Percentiles rank a stretch among this genome's conserved stretches.
phyloP scores from a whole-genome alignment of 2,113 vertebrate genomes.

The Picathartes gymnocephalus region DNA sequence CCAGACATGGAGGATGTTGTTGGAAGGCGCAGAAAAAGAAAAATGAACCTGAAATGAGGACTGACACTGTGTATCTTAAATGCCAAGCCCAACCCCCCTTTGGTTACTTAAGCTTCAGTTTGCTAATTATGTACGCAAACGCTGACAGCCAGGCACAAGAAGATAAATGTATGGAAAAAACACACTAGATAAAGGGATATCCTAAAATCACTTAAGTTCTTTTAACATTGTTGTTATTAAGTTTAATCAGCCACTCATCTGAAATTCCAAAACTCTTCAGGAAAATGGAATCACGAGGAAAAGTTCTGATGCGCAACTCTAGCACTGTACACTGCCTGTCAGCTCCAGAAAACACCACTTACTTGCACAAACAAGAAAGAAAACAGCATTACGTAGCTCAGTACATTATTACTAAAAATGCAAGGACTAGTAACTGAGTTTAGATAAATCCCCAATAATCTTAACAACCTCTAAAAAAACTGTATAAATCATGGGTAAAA shows the following conservation, averaged over 20 bases:
- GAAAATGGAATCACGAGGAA: neutral
- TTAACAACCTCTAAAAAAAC: neutral
- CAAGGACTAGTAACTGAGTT: neutral
- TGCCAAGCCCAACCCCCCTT: neutral
- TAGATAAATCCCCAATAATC: neutral
- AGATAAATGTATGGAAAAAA: neutral
- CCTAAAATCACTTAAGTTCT: neutral
- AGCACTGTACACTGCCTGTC: neutral
- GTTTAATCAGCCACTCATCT: neutral
- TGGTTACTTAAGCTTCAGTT: neutral
- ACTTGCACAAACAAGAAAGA: neutral
- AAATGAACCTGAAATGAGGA: slow-evolving; percentile 31
- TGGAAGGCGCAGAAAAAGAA: slow-evolving; percentile 46
- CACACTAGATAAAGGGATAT: neutral
- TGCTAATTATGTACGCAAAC: neutral
- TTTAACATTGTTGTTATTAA: neutral
- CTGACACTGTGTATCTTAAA: neutral
- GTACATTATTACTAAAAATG: neutral
- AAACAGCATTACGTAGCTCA: neutral
- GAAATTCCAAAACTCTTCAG: neutral
- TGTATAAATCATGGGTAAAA: neutral
- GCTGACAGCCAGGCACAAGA: neutral
- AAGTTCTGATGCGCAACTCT: neutral
- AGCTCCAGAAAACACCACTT: neutral
- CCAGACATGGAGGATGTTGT: slow-evolving; percentile 36